phyloP scores from a whole-genome alignment of 2,888 invertebrate genomes.

The Amphipyra berbera region DNA sequence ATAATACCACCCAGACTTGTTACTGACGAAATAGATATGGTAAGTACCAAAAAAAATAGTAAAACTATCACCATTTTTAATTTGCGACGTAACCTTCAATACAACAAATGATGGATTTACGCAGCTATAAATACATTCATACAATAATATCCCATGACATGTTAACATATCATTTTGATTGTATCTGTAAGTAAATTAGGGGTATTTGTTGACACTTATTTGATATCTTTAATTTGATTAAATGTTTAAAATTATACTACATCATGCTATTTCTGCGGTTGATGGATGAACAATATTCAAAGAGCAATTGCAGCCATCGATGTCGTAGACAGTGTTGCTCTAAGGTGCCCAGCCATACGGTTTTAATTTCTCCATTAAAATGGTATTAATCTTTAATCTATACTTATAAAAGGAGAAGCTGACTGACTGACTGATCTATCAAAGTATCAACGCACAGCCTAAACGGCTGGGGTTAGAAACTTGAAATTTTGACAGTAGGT shows the following conservation, averaged over 20 bases:
- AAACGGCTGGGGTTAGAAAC: no score
- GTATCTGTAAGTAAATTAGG: conserved; percentile 24
- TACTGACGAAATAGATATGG: conserved; percentile 13
- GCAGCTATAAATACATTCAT: conserved; percentile 24
- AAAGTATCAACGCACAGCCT: no score
- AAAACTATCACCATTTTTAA: conserved; percentile 17
- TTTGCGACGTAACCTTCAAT: no score
- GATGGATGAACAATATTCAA: background rate
- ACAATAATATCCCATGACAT: conserved; percentile 8
- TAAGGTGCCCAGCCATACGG: no score
- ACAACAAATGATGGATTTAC: background rate
- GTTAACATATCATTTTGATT: conserved; percentile 18
- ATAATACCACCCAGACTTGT: conserved; percentile 2
- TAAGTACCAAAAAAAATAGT: background rate
- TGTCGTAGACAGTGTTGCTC: no score
- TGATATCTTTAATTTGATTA: conserved; percentile 8
- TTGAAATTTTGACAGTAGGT: no score
- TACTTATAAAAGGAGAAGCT: no score
- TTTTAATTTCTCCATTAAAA: no score
- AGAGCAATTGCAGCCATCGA: no score
- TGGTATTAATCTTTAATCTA: no score
- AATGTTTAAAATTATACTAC: background rate
- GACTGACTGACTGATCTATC: no score
- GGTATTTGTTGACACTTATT: conserved; percentile 2
- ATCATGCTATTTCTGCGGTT: conserved; percentile 9